Evolutionary conservation across 2,797 vertebrate genomes (phyloP).

Genomic region (Karalla daura): DNA sequence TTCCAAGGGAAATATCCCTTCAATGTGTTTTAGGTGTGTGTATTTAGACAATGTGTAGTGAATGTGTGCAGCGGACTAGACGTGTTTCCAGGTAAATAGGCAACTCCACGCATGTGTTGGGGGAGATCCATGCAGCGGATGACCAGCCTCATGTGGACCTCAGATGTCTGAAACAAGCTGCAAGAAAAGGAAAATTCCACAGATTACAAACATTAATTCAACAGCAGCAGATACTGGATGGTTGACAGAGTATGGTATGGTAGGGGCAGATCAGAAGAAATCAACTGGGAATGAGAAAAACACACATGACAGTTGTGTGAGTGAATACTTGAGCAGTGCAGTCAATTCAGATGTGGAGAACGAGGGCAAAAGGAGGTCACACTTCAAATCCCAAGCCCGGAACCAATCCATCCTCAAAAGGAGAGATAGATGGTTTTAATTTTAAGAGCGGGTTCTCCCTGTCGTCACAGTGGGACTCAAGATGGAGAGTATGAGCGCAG

Average conservation of each 20-base stretch:
- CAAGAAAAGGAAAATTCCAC: constrained; percentile 60
- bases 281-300: constrained; percentile 24
- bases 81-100: constrained; percentile 49
- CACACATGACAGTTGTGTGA: constrained; percentile 26
- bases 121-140: constrained; percentile 53
- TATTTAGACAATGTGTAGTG: constrained; percentile 26
- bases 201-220: constrained; percentile 53
- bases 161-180: constrained; percentile 67
- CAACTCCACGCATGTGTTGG: constrained; percentile 44
- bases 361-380: constrained; percentile 38
- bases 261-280: constrained; percentile 25
- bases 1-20: constrained; percentile 59
- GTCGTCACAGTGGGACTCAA: constrained; percentile 13
- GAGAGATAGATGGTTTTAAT: constrained; percentile 33
- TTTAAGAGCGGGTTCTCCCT: constrained; percentile 21
- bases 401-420: constrained; percentile 15
- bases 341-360: constrained; percentile 33
- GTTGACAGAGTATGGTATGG: constrained; percentile 9
- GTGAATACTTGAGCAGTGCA: constrained; percentile 41
- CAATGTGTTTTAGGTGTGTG: constrained; percentile 11
- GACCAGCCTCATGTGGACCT: constrained; percentile 66
- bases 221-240: constrained; percentile 13
- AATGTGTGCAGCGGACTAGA: constrained; percentile 25
- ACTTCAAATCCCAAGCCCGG: constrained; percentile 13
- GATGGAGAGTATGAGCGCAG: constrained; percentile 18